These are phyloP conservation scores for Stenopsyche tienmushanensis DNA, from an alignment of 1,140 invertebrate species.

Conservation along the genomic window DNA sequence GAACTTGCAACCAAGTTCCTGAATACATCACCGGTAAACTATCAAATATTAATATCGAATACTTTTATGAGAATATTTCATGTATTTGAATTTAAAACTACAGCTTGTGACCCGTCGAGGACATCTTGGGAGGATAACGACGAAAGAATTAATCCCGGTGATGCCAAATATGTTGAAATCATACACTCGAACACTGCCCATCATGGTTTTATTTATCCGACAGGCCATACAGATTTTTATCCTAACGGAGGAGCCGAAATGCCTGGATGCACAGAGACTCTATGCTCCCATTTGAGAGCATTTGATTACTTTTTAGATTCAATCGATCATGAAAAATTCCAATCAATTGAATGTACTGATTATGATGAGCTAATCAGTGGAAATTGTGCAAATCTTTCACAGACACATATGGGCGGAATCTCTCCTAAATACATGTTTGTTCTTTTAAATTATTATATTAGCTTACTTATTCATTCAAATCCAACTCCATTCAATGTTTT, in stretches of 20 bases:
- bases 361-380: slow-evolving; percentile 28
- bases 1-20: slow-evolving; percentile 8
- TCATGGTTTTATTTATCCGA: background rate
- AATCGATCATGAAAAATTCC: slow-evolving; percentile 23
- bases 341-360: slow-evolving; percentile 22
- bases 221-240: slow-evolving; percentile 26
- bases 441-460: background rate
- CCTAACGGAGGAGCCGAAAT: slow-evolving; percentile 8
- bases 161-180: slow-evolving; percentile 25
- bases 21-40: background rate
- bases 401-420: slow-evolving; percentile 31
- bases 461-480: background rate
- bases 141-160: slow-evolving; percentile 5
- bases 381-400: slow-evolving; percentile 22
- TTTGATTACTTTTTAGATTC: slow-evolving; percentile 31
- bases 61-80: background rate
- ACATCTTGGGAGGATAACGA: slow-evolving; percentile 6
- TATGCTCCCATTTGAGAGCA: slow-evolving; percentile 17
- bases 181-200: slow-evolving; percentile 11
- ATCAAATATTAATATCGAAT: background rate
- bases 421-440: slow-evolving; percentile 28
- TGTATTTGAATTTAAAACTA: background rate
- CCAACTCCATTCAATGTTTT: background rate
- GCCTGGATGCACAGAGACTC: background rate
- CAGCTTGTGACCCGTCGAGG: slow-evolving; percentile 21